Conservation (phyloP, 1,140 invertebrate species). For the Eulimnadia texana region DNA sequence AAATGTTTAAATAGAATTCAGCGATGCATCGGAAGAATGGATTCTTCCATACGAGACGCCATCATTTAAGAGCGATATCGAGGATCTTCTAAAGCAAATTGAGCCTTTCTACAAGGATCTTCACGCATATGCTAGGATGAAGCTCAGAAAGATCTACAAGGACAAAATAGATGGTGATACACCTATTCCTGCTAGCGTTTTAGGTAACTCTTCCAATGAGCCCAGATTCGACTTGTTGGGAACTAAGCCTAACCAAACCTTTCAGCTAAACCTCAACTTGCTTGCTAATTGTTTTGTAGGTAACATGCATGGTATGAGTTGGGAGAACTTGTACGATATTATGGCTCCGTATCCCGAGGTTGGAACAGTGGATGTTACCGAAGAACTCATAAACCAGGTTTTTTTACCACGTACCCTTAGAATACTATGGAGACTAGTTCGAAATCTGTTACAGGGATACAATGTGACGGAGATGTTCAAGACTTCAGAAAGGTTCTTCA, state of each 20-base stretch:
- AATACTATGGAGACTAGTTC: background rate
- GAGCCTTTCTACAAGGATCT: conserved; percentile 72
- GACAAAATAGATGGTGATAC: conserved; percentile 44
- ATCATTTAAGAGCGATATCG: conserved; percentile 52
- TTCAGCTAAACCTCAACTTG: too few relatives aligned
- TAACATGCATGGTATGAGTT: conserved; percentile 78
- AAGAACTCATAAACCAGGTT: conserved; percentile 18
- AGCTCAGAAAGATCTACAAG: conserved; percentile 65
- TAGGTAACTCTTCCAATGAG: too few relatives aligned
- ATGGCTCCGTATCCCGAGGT: conserved; percentile 23
- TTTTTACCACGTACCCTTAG: too few relatives aligned
- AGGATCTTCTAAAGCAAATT: conserved; percentile 65
- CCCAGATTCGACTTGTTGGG: too few relatives aligned
- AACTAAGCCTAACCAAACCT: too few relatives aligned
- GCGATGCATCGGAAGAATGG: too few relatives aligned
- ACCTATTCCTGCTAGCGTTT: conserved; percentile 75
- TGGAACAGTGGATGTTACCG: conserved; percentile 24
- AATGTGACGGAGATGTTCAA: conserved; percentile 61
- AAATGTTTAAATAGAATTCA: too few relatives aligned
- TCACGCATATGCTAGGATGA: conserved; percentile 73
- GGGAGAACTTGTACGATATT: conserved; percentile 33
- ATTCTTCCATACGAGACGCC: conserved; percentile 64
- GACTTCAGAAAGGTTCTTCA: conserved; percentile 68
- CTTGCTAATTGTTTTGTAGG: conserved; percentile 30
- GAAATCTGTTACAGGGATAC: too few relatives aligned